Base-by-base conservation (phyloP, 2,113 vertebrate genomes). In the Tringa solitaria region DNA sequence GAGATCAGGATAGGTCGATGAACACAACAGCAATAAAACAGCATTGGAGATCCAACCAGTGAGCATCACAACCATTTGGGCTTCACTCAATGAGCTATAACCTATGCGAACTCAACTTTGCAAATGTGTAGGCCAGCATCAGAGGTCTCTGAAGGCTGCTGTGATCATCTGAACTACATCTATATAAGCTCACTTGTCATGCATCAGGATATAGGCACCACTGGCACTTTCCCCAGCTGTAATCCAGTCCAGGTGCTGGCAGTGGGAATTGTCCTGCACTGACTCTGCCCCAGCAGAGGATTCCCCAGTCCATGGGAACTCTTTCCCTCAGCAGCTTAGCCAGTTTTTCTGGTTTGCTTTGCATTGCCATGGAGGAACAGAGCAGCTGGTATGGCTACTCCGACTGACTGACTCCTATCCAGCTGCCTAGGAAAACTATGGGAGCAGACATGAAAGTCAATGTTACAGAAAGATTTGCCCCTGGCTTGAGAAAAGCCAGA, bases 261-360 rank as follows among this genome's bases (percentile, higher is more conserved):
- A 69, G 32, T 18, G 14, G 63, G 67, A 61, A 67, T 19, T 63
- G 63, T 51, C 68, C 79, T 95, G 65, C 39, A 27, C 43, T 48
- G 43, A 43, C 43, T 87, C 27, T 77, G 59, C 50, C 41, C 41
- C 32, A 53, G 20, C n/a, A 48, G 87, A 90, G 67, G 79, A 77
- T 93, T 81, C 16, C 68, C 15, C 28, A 69, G n/a, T 27, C 10
- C 20, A 11, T 80, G 75, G 75, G 84, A 93, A 35, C 4, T 28
- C 59, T 67, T 82, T 37, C 5, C 19, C 11, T 48, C 39, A 39
- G 67, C 67, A 85, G 82, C 10, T 27, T 22, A 88, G 75, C 85
- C 68, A 88, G 95, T 91, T 93, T 93, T 96, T 93, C 92, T 92
- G 75, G 93, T 93, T 96, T 84, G 79, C 12, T 92, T 59, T 90